These are phyloP conservation scores for Dicrurus megarhynchus DNA, from an alignment of 2,113 vertebrate genomes.

Conservation along the genomic window DNA sequence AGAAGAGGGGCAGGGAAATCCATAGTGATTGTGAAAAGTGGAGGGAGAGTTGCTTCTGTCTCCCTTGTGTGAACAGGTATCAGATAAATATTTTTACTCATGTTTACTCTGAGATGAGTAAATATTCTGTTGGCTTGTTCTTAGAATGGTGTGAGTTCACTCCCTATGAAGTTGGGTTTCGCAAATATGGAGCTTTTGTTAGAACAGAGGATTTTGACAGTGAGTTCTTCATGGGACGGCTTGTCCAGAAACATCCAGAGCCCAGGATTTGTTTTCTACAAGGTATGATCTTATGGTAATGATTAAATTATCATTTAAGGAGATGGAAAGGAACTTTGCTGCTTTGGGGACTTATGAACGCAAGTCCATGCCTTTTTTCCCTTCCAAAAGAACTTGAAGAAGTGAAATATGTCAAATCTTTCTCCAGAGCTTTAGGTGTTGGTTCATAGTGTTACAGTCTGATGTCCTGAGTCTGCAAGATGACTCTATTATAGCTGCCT, in stretches of 20 bases:
- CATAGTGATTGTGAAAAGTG: not conserved
- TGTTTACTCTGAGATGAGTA: not conserved
- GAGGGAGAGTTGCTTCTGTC: not conserved
- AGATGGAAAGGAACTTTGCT: not conserved
- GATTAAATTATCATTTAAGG: not conserved
- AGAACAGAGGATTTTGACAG: constrained; percentile 71
- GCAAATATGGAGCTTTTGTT: constrained; percentile 71
- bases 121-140: not conserved
- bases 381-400: not conserved
- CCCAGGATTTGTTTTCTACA: constrained; percentile 70
- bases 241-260: constrained; percentile 64
- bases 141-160: constrained; percentile 76
- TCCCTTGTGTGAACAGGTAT: not conserved
- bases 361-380: not conserved
- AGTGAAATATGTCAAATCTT: not conserved
- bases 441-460: not conserved
- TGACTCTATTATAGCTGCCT: not conserved
- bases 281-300: constrained; percentile 15
- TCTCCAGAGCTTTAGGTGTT: not conserved
- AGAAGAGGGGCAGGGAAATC: not conserved
- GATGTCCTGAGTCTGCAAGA: not conserved
- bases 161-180: constrained; percentile 72
- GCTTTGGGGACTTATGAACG: not conserved
- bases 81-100: not conserved
- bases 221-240: constrained; percentile 73